Percentiles rank a stretch among this genome's conserved stretches.
Evolutionary conservation across 2,888 invertebrate genomes (phyloP).

Genomic region (Plusia festucae): DNA sequence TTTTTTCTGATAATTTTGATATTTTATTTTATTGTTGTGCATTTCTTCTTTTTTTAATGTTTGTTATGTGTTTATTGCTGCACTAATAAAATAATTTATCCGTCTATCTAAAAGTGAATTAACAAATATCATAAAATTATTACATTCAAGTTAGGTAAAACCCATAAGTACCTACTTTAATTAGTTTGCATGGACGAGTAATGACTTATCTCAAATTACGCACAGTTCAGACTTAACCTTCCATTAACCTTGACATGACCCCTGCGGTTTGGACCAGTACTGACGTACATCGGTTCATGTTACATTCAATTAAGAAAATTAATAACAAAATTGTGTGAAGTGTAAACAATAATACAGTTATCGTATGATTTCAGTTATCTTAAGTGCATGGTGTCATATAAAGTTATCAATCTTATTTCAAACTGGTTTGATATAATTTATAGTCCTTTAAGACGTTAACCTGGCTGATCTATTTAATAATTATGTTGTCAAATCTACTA

Average conservation of each 20-base stretch:
- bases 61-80: too few species aligned
- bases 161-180: not conserved
- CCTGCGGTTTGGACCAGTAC: not conserved
- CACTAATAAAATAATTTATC: too few species aligned
- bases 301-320: not conserved
- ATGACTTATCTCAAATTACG: slow-evolving; percentile 4
- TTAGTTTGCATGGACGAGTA: not conserved
- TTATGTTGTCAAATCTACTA: too few species aligned
- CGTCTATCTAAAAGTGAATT: too few species aligned
- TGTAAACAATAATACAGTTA: not conserved
- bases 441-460: too few species aligned
- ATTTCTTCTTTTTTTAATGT: too few species aligned
- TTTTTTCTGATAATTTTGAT: too few species aligned
- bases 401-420: too few species aligned
- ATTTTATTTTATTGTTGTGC: too few species aligned
- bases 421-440: too few species aligned
- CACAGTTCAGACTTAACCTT: not conserved
- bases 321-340: not conserved
- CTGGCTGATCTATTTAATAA: too few species aligned
- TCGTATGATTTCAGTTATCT: not conserved
- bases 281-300: not conserved
- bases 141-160: not conserved
- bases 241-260: not conserved
- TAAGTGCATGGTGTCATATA: not conserved
- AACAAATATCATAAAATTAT: too few species aligned